Conservation (phyloP, 2,113 vertebrate genomes). For the Pelvicachromis taeniatus region DNA sequence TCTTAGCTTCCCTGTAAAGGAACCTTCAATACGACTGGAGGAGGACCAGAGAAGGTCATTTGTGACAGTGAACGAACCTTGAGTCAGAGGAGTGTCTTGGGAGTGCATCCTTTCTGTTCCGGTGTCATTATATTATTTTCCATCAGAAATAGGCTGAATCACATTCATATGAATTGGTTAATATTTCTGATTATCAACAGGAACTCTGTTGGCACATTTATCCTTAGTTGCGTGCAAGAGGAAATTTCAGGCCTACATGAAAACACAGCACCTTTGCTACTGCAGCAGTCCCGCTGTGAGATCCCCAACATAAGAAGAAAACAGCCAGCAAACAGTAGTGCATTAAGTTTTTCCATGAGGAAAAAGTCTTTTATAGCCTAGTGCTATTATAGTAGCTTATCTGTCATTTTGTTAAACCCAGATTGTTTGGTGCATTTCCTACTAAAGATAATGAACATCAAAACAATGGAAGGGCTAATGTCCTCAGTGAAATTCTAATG, state of each 20-base stretch:
- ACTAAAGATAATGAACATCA: background rate
- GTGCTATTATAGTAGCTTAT: background rate
- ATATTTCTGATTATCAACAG: constrained; percentile 41
- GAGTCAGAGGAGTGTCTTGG: constrained; percentile 49
- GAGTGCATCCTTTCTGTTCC: constrained; percentile 61
- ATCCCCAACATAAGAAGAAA: constrained; percentile 31
- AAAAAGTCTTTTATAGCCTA: constrained; percentile 42
- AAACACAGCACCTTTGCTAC: constrained; percentile 50
- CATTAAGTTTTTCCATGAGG: constrained; percentile 44
- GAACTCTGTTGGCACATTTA: constrained; percentile 21
- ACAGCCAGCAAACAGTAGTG: constrained; percentile 55
- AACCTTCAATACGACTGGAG: constrained; percentile 53
- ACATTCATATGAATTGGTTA: constrained; percentile 32
- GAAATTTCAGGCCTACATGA: constrained; percentile 45
- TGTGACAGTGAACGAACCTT: constrained; percentile 41
- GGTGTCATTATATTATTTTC: constrained; percentile 45
- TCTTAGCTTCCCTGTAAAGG: constrained; percentile 37
- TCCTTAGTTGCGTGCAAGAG: constrained; percentile 21
- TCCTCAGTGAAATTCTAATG: background rate
- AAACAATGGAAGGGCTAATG: background rate
- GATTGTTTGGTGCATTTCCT: constrained; percentile 5
- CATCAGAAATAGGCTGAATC: constrained; percentile 29
- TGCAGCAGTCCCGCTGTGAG: constrained; percentile 30
- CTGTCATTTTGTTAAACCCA: background rate
- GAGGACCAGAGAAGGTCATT: constrained; percentile 31